Evolutionary conservation across 2,797 vertebrate genomes (phyloP).

Genomic region (Coregonus suidteri): DNA sequence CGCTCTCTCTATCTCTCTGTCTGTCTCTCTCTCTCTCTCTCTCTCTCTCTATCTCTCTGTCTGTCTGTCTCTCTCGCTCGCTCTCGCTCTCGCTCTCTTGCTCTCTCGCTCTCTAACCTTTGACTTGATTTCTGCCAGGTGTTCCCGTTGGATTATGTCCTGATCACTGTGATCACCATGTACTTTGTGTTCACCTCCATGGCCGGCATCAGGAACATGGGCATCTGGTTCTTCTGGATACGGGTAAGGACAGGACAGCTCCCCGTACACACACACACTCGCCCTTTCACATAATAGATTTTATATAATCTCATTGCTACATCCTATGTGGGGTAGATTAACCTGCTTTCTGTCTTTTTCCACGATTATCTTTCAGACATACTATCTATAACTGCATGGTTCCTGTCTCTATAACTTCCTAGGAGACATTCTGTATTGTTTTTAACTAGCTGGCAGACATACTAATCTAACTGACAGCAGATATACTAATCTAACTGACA

Average conservation of each 20-base stretch:
- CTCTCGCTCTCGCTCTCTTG: not conserved
- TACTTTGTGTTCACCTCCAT: conserved; percentile 98
- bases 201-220: conserved; percentile 98
- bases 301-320: too few species aligned
- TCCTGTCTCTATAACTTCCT: too few species aligned
- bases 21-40: too few species aligned
- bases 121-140: conserved; percentile 76
- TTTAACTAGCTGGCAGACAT: too few species aligned
- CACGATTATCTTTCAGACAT: too few species aligned
- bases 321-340: too few species aligned
- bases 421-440: too few species aligned
- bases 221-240: conserved; percentile 99
- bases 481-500: too few species aligned
- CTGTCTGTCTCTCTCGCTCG: not conserved
- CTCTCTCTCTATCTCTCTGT: not conserved
- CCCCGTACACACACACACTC: not conserved
- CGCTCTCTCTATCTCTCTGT: too few species aligned
- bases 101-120: conserved; percentile 16
- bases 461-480: too few species aligned
- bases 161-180: conserved; percentile 96
- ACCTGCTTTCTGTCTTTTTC: too few species aligned
- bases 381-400: too few species aligned
- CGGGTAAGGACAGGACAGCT: conserved; percentile 69
- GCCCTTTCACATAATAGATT: not conserved
- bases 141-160: conserved; percentile 95